Evolutionary conservation across 2,888 invertebrate species (phyloP).

Genomic region (Aporophyla nigra): DNA sequence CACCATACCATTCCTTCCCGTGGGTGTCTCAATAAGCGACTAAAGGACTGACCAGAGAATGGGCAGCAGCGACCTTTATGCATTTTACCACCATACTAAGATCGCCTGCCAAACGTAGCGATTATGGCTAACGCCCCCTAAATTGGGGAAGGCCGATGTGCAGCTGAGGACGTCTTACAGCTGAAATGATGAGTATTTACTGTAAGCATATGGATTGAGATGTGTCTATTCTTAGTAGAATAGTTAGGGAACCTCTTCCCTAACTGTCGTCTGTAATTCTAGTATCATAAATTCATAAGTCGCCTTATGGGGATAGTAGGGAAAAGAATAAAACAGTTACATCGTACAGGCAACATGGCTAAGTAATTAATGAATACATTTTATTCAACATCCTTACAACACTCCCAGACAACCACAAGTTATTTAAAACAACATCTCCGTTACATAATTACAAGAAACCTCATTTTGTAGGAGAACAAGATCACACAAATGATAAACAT

Average conservation of each 20-base stretch:
- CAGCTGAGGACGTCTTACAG: too few species aligned
- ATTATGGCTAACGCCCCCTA: too few species aligned
- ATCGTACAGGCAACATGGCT: neutral
- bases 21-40: too few species aligned
- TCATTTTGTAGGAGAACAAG: constrained; percentile 66
- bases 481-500: constrained; percentile 67
- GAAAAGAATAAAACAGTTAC: neutral
- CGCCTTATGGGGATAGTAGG: neutral
- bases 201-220: neutral
- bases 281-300: neutral
- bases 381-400: neutral
- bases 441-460: constrained; percentile 64
- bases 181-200: too few species aligned
- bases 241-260: too few species aligned
- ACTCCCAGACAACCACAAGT: neutral
- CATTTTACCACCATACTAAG: too few species aligned
- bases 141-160: too few species aligned
- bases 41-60: too few species aligned
- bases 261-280: neutral
- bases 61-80: too few species aligned
- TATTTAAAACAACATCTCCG: constrained; percentile 18
- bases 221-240: neutral
- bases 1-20: too few species aligned
- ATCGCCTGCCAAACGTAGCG: too few species aligned
- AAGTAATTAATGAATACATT: constrained; percentile 7